Percentiles rank a stretch among this genome's conserved stretches.
Evolutionary conservation across 2,888 invertebrate genomes (phyloP).

Genomic region (Apomyelois bistriatella): DNA sequence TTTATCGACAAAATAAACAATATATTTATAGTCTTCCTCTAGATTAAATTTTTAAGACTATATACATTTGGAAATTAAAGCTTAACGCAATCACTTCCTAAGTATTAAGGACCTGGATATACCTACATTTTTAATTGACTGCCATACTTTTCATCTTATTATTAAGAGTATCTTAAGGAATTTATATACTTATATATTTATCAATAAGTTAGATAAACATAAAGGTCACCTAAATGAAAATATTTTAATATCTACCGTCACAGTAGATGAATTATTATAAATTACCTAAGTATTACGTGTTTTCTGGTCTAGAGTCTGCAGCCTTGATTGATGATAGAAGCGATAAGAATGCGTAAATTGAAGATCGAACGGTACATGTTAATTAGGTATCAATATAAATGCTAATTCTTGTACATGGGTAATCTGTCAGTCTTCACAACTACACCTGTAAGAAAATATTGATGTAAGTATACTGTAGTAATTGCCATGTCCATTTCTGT

Average conservation of each 20-base stretch:
- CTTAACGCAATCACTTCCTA: too few relatives aligned
- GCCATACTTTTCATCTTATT: too few relatives aligned
- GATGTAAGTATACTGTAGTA: background rate
- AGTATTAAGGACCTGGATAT: too few relatives aligned
- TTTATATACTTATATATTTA: background rate
- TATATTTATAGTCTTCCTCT: too few relatives aligned
- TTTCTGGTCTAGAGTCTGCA: background rate
- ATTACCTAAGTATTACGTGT: background rate
- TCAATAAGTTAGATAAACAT: background rate
- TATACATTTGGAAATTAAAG: too few relatives aligned
- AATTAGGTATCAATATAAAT: slow-evolving; percentile 12
- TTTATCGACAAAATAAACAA: too few relatives aligned
- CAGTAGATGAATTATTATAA: slow-evolving; percentile 6
- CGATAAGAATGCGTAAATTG: slow-evolving; percentile 9
- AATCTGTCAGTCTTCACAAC: slow-evolving; percentile 3
- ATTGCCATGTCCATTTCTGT: too few relatives aligned
- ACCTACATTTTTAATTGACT: too few relatives aligned
- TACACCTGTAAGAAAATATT: background rate
- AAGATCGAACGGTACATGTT: slow-evolving; percentile 6
- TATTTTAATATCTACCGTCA: background rate
- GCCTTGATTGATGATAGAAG: slow-evolving; percentile 11
- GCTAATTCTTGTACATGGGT: slow-evolving; percentile 4
- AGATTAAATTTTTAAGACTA: too few relatives aligned
- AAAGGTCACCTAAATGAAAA: background rate
- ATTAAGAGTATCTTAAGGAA: background rate